Conservation (phyloP, 2,113 vertebrate species). For the Elgaria multicarinata region DNA sequence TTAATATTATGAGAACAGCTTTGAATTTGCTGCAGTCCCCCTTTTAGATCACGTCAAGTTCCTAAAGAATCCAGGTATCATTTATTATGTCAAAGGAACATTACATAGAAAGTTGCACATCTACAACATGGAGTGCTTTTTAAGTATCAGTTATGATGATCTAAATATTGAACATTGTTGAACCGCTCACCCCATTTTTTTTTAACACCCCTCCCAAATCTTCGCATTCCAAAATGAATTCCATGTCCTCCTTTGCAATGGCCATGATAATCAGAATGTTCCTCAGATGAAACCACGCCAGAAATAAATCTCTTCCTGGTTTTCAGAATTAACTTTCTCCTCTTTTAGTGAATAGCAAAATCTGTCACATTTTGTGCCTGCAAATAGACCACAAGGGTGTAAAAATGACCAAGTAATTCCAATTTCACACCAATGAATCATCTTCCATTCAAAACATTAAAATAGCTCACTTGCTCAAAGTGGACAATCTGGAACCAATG, state of each 20-base stretch:
- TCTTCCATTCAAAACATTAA: constrained; percentile 9
- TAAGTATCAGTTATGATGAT: neutral
- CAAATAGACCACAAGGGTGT: constrained; percentile 3
- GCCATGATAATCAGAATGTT: neutral
- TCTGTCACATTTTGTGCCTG: neutral
- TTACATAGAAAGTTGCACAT: neutral
- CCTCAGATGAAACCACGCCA: neutral
- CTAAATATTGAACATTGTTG: neutral
- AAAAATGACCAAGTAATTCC: neutral
- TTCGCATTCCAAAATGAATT: neutral
- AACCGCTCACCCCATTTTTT: neutral
- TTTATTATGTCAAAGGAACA: neutral
- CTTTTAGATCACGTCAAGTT: neutral
- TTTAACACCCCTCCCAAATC: neutral
- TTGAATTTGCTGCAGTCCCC: neutral
- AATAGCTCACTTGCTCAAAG: constrained; percentile 14
- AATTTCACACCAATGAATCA: constrained; percentile 7
- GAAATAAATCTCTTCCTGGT: neutral
- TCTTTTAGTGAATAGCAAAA: constrained; percentile 27
- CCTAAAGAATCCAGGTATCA: neutral
- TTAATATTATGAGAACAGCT: neutral
- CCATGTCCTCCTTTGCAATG: neutral
- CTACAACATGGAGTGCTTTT: neutral
- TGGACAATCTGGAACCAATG: neutral
- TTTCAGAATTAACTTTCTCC: constrained; percentile 22